Evolutionary conservation across 1,140 invertebrate species (phyloP).

Genomic region (Pararge aegeria): DNA sequence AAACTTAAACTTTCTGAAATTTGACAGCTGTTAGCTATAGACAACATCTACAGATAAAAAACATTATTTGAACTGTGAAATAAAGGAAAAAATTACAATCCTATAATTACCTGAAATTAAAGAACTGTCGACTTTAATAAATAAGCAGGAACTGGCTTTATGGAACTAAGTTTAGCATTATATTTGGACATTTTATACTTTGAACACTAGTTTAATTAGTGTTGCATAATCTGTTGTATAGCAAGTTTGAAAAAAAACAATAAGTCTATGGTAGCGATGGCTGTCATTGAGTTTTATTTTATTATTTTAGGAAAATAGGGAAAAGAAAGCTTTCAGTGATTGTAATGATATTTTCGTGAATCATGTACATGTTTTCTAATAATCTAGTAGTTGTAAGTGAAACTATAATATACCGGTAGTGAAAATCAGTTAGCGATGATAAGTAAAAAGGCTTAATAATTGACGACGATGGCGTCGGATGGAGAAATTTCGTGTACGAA

Average conservation of each 20-base stretch:
- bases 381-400: conserved; percentile 69
- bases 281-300: conserved; percentile 75
- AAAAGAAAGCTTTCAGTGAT: conserved; percentile 63
- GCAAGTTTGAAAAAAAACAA: conserved; percentile 31
- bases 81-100: too few relatives aligned
- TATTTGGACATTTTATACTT: too few relatives aligned
- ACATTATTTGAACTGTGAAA: neutral
- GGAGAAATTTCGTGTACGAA: conserved; percentile 91
- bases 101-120: too few relatives aligned
- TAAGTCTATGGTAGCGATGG: conserved; percentile 71
- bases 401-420: conserved; percentile 61
- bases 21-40: conserved; percentile 10
- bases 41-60: conserved; percentile 3
- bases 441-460: conserved; percentile 68
- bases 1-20: neutral
- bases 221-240: neutral
- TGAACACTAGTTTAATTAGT: neutral
- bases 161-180: too few relatives aligned
- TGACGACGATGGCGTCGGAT: conserved; percentile 89
- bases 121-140: too few relatives aligned
- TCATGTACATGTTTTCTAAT: conserved; percentile 77
- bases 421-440: conserved; percentile 61
- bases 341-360: conserved; percentile 77
- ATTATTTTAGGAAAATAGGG: conserved; percentile 67
- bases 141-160: too few relatives aligned